These are phyloP conservation scores for Ctenomys sociabilis DNA, from an alignment of 2,113 vertebrate genomes.

Conservation along the genomic window DNA sequence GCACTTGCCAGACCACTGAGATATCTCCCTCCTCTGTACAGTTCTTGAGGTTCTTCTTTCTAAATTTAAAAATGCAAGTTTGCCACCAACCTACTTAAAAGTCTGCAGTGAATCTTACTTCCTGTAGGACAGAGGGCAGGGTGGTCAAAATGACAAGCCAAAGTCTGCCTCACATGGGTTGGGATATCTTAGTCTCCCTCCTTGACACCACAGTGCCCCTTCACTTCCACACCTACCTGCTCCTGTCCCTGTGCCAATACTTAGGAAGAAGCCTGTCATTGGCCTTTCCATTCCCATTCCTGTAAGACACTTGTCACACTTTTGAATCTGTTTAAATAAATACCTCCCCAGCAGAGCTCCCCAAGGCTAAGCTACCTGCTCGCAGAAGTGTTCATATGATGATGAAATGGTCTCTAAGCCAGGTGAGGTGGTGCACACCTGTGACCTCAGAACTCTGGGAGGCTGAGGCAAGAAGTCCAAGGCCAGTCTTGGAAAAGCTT, in stretches of 20 bases:
- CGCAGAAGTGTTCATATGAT: background rate
- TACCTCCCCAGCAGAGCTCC: background rate
- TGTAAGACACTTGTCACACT: background rate
- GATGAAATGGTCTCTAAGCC: background rate
- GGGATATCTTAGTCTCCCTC: background rate
- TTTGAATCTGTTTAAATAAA: background rate
- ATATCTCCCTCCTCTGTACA: background rate
- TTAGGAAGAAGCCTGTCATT: background rate
- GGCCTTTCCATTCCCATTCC: background rate
- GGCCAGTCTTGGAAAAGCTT: background rate
- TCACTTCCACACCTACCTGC: background rate
- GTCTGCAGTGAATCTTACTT: background rate
- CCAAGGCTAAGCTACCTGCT: background rate
- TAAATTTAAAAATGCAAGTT: background rate
- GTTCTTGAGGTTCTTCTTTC: background rate
- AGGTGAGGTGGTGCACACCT: too few relatives aligned
- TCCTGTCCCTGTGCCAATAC: background rate
- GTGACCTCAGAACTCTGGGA: too few relatives aligned
- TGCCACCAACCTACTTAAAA: background rate
- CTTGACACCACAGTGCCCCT: accelerated
- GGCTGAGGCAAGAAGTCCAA: background rate
- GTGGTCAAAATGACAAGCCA: background rate
- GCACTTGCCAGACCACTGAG: too few relatives aligned
- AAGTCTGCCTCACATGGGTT: accelerated
- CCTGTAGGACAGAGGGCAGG: background rate